Conservation (phyloP, 2,113 vertebrate species). For the Aspidoscelis tigris region DNA sequence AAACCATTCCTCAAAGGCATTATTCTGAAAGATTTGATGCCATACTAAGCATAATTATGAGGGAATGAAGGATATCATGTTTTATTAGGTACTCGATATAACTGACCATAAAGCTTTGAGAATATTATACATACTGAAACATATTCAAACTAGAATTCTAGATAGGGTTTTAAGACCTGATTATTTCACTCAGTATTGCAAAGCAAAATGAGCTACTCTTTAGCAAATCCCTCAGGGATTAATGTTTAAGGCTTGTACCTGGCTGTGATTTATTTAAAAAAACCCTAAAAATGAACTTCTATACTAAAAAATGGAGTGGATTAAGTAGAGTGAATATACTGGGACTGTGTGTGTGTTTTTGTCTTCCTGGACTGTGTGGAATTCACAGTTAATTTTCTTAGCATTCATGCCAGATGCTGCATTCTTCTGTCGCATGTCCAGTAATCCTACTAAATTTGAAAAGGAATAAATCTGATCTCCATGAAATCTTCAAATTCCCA, state of each 20-base stretch:
- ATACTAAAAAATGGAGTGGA: not conserved
- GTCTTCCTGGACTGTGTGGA: not conserved
- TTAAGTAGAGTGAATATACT: not conserved
- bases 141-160: not conserved
- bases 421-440: not conserved
- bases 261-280: not conserved
- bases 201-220: not conserved
- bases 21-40: too few species aligned
- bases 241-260: not conserved
- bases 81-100: too few species aligned
- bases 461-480: not conserved
- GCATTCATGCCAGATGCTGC: not conserved
- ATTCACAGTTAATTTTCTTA: not conserved
- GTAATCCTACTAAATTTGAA: constrained; percentile 2
- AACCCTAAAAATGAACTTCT: not conserved
- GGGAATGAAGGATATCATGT: too few species aligned
- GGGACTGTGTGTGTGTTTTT: too few species aligned
- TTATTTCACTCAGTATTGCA: not conserved
- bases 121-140: not conserved
- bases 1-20: too few species aligned
- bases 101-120: too few species aligned
- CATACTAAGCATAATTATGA: too few species aligned
- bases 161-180: not conserved
- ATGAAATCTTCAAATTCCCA: constrained; percentile 25
- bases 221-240: not conserved